Evolutionary conservation across 1,140 invertebrate genomes (phyloP), one percentile per base, ranked within the genome.

Genomic region (Lordiphosa stackelbergi): DNA sequence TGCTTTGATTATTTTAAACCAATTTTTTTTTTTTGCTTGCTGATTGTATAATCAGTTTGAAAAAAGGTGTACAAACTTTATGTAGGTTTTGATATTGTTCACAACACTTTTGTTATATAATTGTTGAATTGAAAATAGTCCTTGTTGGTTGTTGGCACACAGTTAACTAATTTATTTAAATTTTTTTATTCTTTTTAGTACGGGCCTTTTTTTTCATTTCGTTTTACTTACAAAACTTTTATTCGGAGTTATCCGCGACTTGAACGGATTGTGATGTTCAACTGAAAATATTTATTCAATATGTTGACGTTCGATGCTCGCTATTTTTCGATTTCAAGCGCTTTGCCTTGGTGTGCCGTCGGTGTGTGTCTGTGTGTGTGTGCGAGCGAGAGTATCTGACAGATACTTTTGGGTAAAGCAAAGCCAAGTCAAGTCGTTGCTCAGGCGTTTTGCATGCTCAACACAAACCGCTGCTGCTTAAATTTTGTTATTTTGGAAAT

Each of bases 191-290:
- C 16, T 22, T 54, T 63, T 35, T 42, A 16, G 8, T 19, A 19
- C 19, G 19, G 19, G 19, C 19, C 24, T 28, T 46, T 61, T 66
- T 66, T n/a, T n/a, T n/a, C n/a, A n/a, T 41, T 56, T 69, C 22
- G 19, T 59, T 69, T 79, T 87, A 87, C 85, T 87, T 87, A 87
- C 85, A 87, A 87, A 83, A 87, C 69, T 86, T 87, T 71, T 81
- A 85, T 75, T 87, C 83, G 74, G 85, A 87, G 83, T 77, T 87
- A 85, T 87, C 85, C 85, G 85, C 85, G 85, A 87, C 85, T 87
- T 87, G 85, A 87, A 87, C 85, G 85, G 85, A 87, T 87, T 87
- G 85, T 87, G 85, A 87, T 87, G 85, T 87, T 87, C 85, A 87
- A 87, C 85, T 87, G 84, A 87, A 87, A 85, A 87, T 78, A 87